These are phyloP conservation scores for Alethe diademata DNA, from an alignment of 2,113 vertebrate genomes.

Conservation along the genomic window DNA sequence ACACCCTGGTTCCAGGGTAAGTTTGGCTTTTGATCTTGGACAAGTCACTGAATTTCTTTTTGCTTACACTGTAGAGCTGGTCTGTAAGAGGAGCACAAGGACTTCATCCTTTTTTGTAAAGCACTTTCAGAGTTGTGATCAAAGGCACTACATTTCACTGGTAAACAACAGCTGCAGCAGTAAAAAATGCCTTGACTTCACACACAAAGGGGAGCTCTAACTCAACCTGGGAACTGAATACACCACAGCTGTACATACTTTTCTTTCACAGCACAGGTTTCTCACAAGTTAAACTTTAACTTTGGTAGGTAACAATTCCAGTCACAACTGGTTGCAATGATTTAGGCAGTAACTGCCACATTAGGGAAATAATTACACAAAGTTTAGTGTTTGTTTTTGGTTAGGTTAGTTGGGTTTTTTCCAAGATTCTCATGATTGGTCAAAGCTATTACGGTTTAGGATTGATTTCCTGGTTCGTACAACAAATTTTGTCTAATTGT, in stretches of 20 bases:
- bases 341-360: conserved; percentile 22
- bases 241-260: not conserved
- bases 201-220: conserved; percentile 6
- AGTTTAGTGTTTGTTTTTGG: not conserved
- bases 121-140: not conserved
- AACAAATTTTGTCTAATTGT: not conserved
- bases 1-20: not conserved
- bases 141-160: not conserved
- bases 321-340: not conserved
- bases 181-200: conserved; percentile 11
- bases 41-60: not conserved
- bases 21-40: not conserved
- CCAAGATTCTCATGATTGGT: not conserved
- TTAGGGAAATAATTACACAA: not conserved
- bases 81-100: not conserved
- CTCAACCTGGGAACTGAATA: not conserved
- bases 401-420: not conserved
- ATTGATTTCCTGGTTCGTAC: not conserved
- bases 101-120: not conserved
- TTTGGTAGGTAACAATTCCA: not conserved
- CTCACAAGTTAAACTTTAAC: conserved; percentile 43
- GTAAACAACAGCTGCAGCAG: not conserved
- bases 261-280: conserved; percentile 15
- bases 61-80: not conserved
- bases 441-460: not conserved